Base-by-base conservation (phyloP, 2,797 vertebrate genomes). In the Oophaga sylvatica region DNA sequence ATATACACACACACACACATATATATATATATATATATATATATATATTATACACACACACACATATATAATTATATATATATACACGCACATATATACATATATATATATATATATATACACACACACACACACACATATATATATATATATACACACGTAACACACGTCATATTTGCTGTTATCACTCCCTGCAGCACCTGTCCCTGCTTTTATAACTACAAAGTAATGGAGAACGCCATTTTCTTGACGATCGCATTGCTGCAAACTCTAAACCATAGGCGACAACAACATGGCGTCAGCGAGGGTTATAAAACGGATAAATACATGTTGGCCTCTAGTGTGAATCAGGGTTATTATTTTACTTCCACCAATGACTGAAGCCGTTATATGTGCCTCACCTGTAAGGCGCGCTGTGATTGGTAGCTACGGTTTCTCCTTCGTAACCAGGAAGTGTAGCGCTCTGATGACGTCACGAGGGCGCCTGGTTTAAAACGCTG, bases 401-500 rank as follows among this genome's bases (percentile, higher is more conserved):
- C 15, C 5, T 6, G 6, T 0, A 41, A 80, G 57, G 26, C 11
- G 29, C 59, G 59, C 78, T 22, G 9, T 35, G 29, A 80, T 80
- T 80, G 78, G 78, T 22, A 22, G 16, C 22, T 80, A 0, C 29
- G 3, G 26, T 22, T 62, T 13, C 8, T 20, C 2, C 6, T 0
- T 1, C 1, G 3, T 7, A 2, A 17, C 56, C 29, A 59, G 26
- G 29, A 3, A 17, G 35, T 0, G 57, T 31, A 20, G 0, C 1
- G 16, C 1, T 10, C 29, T 22, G 57, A 45, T 80, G 17, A 22
- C 31, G 78, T 62, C 29, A 62, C 20, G 8, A 13, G 31, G 31
- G 78, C 57, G 78, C 78, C 17, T 10, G 59, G 48, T 80, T 80
- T 80, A n/a, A 73, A 80, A 80, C 35, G 29, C 19, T 5, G 17